These are phyloP conservation scores for Hoplodrina ambigua DNA, from an alignment of 2,888 invertebrate species.

Conservation along the genomic window DNA sequence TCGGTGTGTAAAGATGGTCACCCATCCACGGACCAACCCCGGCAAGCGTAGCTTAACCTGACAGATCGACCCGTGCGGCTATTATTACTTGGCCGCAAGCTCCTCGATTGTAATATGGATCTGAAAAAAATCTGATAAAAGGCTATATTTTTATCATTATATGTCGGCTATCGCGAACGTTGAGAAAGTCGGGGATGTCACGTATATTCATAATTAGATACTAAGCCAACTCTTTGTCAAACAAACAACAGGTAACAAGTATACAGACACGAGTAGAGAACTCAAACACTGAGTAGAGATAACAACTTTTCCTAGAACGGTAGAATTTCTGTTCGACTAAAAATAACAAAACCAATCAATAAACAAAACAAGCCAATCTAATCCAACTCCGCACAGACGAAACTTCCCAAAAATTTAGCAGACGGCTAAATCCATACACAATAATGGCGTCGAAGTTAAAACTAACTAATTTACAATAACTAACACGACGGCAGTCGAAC, in stretches of 20 bases:
- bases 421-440: slow-evolving; percentile 24
- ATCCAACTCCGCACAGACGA: background rate
- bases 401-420: slow-evolving; percentile 19
- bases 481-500: slow-evolving; percentile 37
- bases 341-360: slow-evolving; percentile 12
- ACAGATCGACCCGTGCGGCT: no score
- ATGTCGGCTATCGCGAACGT: no score
- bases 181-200: no score
- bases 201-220: no score
- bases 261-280: background rate
- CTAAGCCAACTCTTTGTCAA: no score
- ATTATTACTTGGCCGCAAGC: no score
- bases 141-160: no score
- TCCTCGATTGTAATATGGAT: no score
- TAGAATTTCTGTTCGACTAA: background rate
- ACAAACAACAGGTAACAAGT: background rate
- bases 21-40: no score
- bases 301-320: background rate
- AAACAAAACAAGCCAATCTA: slow-evolving; percentile 16
- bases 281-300: background rate
- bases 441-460: slow-evolving; percentile 30
- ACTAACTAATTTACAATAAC: slow-evolving; percentile 49
- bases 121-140: no score
- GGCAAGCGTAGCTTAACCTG: no score
- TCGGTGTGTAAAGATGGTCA: no score